phyloP scores from a whole-genome alignment of 1,140 invertebrate genomes.

The Cyphomyrmex costatus region DNA sequence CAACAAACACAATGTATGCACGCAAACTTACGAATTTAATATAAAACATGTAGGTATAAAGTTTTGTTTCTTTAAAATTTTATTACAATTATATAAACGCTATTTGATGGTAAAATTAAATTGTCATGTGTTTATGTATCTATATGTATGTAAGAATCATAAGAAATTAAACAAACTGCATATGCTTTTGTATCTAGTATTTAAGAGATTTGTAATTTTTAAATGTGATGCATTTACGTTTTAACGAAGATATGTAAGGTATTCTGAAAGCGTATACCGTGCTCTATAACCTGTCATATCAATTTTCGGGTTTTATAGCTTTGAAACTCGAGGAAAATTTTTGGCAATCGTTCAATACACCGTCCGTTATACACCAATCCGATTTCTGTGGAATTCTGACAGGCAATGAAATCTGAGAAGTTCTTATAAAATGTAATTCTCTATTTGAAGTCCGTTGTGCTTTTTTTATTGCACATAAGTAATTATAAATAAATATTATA shows the following conservation, averaged over 20 bases:
- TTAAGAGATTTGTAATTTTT: not conserved
- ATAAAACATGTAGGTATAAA: not conserved
- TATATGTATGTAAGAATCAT: not conserved
- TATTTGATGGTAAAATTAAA: constrained; percentile 1
- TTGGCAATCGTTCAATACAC: constrained; percentile 70
- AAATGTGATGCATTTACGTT: not conserved
- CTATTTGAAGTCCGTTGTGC: not conserved
- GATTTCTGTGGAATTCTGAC: constrained; percentile 60
- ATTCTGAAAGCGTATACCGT: constrained; percentile 16
- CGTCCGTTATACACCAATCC: constrained; percentile 43
- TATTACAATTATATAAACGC: not conserved
- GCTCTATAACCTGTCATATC: constrained; percentile 40
- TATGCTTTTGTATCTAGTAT: not conserved
- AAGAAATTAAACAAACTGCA: not conserved
- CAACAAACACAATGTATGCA: not conserved
- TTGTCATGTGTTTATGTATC: not conserved
- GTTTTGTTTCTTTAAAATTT: not conserved
- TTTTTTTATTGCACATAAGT: not conserved
- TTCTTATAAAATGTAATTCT: constrained; percentile 34
- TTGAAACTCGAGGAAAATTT: constrained; percentile 39
- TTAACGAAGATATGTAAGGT: constrained; percentile 25
- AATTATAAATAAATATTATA: not conserved
- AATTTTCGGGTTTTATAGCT: constrained; percentile 60
- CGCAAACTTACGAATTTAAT: not conserved
- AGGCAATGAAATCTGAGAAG: constrained; percentile 60